Base-by-base conservation (phyloP, 2,888 invertebrate species). In the Drosophila meridionalis region DNA sequence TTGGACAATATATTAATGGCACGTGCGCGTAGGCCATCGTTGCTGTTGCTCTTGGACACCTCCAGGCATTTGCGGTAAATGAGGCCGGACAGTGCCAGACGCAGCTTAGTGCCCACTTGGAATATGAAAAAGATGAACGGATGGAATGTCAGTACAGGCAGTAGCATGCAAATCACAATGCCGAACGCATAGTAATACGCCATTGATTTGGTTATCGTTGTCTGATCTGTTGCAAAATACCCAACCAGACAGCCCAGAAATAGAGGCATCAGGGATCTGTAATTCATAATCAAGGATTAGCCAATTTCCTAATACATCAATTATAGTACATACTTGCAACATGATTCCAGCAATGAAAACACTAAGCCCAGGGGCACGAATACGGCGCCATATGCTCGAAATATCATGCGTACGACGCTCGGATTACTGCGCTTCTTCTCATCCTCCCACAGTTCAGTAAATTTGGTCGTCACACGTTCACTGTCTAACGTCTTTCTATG, bases 1-100 rank as follows among this genome's bases (percentile, higher is more conserved):
- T 99, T 99, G 1, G 99, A 98, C 68, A 99, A 94, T n/a, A 99
- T 95, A 92, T 99, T 99, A 38, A 99, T 98, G 72, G 95, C 95
- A 74, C 95, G 94, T 0, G 94, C 98, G 83, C 95, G 97, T 93
- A 94, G 96, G 0, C 98, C 98, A 92, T 97, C 96, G 7, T 96
- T 96, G 57, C 98, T 93, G 1, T 98, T 97, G 7, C 96, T 96
- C 92, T 96, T 96, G 64, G 96, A 97, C 42, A 98, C 93, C 76
- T 94, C 94, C 47, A 95, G 92, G 11, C 95, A 94, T 78, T 97
- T 97, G 76, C 96, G 94, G 87, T 96, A 97, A 62, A 97, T 94
- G n/a, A 97, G 93, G 0, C 96, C 95, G 58, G 96, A 96, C 59
- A 95, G 94, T 0, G 96, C 96, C 0, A 97, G 94, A 2, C 96